Evolutionary conservation across 1,140 invertebrate species (phyloP).

Genomic region (Zaprionus inermis): DNA sequence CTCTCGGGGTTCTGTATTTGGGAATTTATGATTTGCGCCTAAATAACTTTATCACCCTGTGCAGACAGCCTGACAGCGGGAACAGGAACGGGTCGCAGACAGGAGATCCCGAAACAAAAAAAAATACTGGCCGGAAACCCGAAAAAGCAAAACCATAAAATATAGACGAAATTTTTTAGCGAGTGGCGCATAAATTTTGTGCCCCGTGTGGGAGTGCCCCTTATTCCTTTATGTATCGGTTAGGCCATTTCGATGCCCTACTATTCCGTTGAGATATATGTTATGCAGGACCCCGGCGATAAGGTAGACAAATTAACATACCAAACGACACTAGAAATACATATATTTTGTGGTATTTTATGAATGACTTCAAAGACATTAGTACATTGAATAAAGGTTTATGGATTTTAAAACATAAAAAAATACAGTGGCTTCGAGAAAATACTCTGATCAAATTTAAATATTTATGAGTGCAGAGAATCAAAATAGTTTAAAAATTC

Average conservation of each 20-base stretch:
- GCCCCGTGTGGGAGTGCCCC: slow-evolving; percentile 36
- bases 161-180: slow-evolving; percentile 49
- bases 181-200: slow-evolving; percentile 47
- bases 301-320: slow-evolving; percentile 2
- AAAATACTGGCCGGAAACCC: slow-evolving; percentile 40
- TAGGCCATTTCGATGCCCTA: slow-evolving; percentile 15
- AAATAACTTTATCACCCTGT: slow-evolving; percentile 79
- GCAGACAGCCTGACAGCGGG: slow-evolving; percentile 22
- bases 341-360: neutral
- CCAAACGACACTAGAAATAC: neutral
- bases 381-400: no score
- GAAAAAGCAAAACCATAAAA: slow-evolving; percentile 50
- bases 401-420: neutral
- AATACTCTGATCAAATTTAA: neutral
- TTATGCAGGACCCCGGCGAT: neutral
- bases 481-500: neutral
- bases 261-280: neutral
- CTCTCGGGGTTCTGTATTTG: slow-evolving; percentile 49
- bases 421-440: neutral
- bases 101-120: slow-evolving; percentile 16
- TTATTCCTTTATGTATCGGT: no score
- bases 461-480: neutral
- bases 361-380: neutral
- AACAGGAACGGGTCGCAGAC: slow-evolving; percentile 16
- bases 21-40: slow-evolving; percentile 83